Evolutionary conservation across 2,888 invertebrate genomes (phyloP).

Genomic region (Epicampocera succincta): DNA sequence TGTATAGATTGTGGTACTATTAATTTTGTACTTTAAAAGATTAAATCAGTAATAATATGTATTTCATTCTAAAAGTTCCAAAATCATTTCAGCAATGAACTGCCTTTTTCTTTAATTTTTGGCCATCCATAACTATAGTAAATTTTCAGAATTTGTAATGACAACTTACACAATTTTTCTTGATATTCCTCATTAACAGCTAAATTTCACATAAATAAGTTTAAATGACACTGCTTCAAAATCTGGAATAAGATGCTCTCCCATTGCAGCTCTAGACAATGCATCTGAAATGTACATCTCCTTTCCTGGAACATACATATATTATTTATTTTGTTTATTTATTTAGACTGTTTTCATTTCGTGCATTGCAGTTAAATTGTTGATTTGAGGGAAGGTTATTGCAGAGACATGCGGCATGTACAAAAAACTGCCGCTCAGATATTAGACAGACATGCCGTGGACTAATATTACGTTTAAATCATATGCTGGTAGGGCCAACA

Average conservation of each 20-base stretch:
- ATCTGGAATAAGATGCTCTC: neutral
- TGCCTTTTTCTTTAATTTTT: neutral
- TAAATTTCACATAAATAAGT: neutral
- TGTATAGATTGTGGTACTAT: constrained; percentile 17
- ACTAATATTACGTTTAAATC: constrained; percentile 2
- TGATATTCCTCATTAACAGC: neutral
- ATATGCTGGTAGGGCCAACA: constrained; percentile 25
- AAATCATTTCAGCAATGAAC: neutral
- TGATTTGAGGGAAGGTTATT: no score
- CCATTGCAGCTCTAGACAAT: neutral
- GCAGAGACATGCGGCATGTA: no score
- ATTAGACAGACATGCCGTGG: no score
- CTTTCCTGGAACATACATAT: neutral
- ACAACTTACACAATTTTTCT: neutral
- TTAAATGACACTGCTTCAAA: constrained; percentile 25
- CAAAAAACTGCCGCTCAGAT: no score
- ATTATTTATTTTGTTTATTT: no score
- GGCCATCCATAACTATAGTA: neutral
- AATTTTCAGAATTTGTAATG: neutral
- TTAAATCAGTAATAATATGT: no score
- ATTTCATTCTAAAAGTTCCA: neutral
- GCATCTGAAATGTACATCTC: constrained; percentile 6
- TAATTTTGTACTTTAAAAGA: neutral
- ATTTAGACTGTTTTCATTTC: no score
- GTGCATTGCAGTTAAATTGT: no score